Conservation (phyloP, 2,797 vertebrate species). For the Cirrhinus molitorella region DNA sequence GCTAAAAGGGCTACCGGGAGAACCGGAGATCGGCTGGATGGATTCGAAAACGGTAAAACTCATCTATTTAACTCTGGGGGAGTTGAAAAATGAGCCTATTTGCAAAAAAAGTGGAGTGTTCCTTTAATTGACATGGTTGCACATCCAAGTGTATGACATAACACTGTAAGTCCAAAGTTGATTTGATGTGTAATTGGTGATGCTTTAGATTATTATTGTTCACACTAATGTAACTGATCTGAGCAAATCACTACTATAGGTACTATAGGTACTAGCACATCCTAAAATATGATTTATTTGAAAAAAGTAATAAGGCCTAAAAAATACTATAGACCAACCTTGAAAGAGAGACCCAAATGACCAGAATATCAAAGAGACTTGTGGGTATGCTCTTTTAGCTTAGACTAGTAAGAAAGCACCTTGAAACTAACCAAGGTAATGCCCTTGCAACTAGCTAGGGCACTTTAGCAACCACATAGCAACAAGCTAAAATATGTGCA, state of each 20-base stretch:
- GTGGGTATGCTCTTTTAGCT: background rate
- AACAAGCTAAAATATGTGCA: constrained; percentile 1
- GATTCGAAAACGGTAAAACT: too few relatives aligned
- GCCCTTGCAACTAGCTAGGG: background rate
- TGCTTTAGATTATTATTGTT: background rate
- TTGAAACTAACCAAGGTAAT: background rate
- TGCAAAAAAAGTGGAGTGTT: too few relatives aligned
- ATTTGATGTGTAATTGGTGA: background rate
- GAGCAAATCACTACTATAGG: background rate
- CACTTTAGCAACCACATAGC: background rate
- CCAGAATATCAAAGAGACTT: background rate
- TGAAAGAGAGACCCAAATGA: background rate
- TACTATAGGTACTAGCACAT: too few relatives aligned
- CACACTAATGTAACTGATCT: background rate
- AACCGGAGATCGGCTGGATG: too few relatives aligned
- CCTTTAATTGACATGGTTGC: background rate
- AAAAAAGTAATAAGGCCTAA: background rate
- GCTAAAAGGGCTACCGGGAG: too few relatives aligned
- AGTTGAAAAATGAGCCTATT: too few relatives aligned
- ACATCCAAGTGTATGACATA: background rate
- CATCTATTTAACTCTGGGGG: too few relatives aligned
- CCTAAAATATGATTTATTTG: background rate
- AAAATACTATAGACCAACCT: background rate
- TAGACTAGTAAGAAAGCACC: background rate
- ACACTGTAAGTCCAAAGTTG: background rate